Evolutionary conservation across 2,797 vertebrate genomes (phyloP), one percentile per base, ranked within the genome.

Genomic region (Clarias pachynema): DNA sequence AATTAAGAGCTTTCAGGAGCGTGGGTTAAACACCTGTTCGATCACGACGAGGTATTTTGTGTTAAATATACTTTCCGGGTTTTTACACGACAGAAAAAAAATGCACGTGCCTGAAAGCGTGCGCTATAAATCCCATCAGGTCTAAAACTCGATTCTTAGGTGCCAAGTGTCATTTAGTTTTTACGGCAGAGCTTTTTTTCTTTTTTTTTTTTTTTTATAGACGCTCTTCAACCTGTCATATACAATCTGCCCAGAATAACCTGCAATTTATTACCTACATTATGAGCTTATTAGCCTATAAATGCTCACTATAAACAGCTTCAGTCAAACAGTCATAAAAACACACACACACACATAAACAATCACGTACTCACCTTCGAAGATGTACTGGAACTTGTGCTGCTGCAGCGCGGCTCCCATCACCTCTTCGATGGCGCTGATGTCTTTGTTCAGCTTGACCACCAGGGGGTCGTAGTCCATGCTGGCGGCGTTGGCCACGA

Each of bases 381-480:
- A 99, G 89, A 99, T 99, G 86, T 99, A 99, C 92, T 99, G 98
- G 94, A 99, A 98, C 93, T 99, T 99, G 94, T 99, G 97, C 91
- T 97, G 98, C 94, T 99, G 98, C 37, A 99, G 95, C 79, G 96
- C 97, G 8, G 97, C 96, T 0, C 97, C 95, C 98, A 99, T 98
- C 86, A 95, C 96, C 91, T 99, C 98, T 88, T 99, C 98, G 0
- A 99, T 96, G 89, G 97, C 97, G 0, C 97, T 99, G 94, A 99
- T 98, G 92, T 99, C 98, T 93, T 99, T 99, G 90, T 99, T 99
- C 88, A 99, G 96, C 77, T 96, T 96, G 81, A 99, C 97, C 90
- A 99, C 97, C 80, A 98, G 95, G 0, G 97, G 97, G 94, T 99
- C 98, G 4, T 99, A 99, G 90, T 99, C 98, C 98, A 99, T 99